phyloP scores from a whole-genome alignment of 2,797 vertebrate species.

The Liparis tanakae region DNA sequence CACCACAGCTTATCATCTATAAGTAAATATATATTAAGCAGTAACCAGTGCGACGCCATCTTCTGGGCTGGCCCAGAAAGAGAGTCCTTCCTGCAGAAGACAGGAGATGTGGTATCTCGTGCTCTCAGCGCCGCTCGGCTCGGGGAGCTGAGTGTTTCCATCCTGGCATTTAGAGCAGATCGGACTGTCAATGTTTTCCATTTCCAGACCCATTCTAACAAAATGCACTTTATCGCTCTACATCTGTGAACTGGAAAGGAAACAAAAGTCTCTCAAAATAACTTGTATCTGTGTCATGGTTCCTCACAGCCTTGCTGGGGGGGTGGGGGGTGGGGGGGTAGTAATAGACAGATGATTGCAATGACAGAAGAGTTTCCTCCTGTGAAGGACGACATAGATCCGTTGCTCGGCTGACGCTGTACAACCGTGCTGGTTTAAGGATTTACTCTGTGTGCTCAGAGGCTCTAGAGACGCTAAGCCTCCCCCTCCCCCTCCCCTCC shows the following conservation, averaged over 20 bases:
- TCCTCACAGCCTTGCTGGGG: not conserved
- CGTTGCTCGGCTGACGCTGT: not conserved
- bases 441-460: slow-evolving; percentile 13
- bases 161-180: slow-evolving; percentile 32
- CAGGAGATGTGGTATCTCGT: not conserved
- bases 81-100: not conserved
- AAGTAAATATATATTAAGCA: too few species aligned
- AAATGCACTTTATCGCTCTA: slow-evolving; percentile 35
- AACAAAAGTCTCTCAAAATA: slow-evolving; percentile 27
- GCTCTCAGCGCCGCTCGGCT: slow-evolving; percentile 7
- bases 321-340: not conserved
- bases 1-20: too few species aligned
- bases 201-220: slow-evolving; percentile 30
- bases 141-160: slow-evolving; percentile 20
- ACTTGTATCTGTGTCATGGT: slow-evolving; percentile 9
- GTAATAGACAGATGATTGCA: not conserved
- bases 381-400: not conserved
- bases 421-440: slow-evolving; percentile 10
- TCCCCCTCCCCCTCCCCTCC: slow-evolving; percentile 17
- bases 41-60: too few species aligned
- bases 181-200: slow-evolving; percentile 17
- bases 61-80: not conserved
- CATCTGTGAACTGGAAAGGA: slow-evolving; percentile 33
- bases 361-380: too few species aligned
- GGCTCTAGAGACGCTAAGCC: not conserved